Percentiles rank a stretch among this genome's conserved stretches.
Evolutionary conservation across 2,888 invertebrate genomes (phyloP).

Genomic region (Drosophila parthenogenetica): DNA sequence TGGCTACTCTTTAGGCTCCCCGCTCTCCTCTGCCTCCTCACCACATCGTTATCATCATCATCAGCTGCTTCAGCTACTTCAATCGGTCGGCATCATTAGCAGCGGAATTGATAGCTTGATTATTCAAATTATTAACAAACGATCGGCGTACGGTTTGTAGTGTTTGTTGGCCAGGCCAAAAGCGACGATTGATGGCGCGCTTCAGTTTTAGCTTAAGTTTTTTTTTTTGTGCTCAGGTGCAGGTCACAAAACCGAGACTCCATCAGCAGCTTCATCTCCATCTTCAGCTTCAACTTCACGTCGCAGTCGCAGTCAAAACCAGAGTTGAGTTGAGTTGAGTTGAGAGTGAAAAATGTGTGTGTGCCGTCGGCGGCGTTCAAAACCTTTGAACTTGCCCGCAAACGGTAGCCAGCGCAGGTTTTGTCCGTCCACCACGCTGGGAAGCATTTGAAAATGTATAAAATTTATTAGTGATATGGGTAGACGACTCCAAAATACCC

Average conservation of each 20-base stretch:
- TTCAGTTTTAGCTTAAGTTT: slow-evolving; percentile 59
- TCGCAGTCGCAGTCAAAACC: slow-evolving; percentile 6
- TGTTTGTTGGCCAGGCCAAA: slow-evolving; percentile 43
- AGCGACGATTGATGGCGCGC: slow-evolving; percentile 72
- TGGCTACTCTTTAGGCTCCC: not conserved
- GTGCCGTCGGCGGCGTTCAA: slow-evolving; percentile 68
- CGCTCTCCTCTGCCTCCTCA: not conserved
- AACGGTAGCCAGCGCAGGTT: slow-evolving; percentile 69
- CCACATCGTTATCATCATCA: slow-evolving; percentile 13
- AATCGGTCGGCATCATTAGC: slow-evolving; percentile 83
- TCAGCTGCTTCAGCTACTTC: slow-evolving; percentile 27
- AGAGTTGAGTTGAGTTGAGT: slow-evolving; percentile 23
- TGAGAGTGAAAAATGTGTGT: slow-evolving; percentile 74
- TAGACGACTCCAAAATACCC: slow-evolving; percentile 30
- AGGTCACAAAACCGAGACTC: slow-evolving; percentile 52
- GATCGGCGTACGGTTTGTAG: slow-evolving; percentile 43
- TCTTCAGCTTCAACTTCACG: too few species aligned
- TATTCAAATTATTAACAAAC: slow-evolving; percentile 83
- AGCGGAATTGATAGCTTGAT: slow-evolving; percentile 84
- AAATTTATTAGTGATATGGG: not conserved
- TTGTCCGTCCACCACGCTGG: slow-evolving; percentile 51
- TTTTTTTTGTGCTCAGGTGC: slow-evolving; percentile 52
- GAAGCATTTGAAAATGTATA: slow-evolving; percentile 52
- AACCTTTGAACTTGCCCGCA: slow-evolving; percentile 79
- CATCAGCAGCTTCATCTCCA: too few species aligned